Evolutionary conservation across 2,113 vertebrate genomes (phyloP).

Genomic region (Pithys albifrons): DNA sequence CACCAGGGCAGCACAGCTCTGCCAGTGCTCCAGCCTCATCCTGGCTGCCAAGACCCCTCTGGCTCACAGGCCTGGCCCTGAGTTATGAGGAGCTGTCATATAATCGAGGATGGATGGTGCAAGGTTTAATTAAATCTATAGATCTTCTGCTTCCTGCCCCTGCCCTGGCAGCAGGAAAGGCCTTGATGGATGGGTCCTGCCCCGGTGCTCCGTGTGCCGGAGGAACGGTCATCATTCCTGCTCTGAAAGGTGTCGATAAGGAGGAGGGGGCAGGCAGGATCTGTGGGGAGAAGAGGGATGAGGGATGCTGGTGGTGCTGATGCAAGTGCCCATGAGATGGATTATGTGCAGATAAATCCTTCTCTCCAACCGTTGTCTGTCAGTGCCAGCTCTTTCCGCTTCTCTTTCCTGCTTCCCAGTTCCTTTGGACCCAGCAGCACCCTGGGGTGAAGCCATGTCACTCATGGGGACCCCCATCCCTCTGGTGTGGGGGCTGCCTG

Average conservation of each 20-base stretch:
- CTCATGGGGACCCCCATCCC: not conserved
- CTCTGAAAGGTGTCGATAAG: not conserved
- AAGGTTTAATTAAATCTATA: conserved; percentile 70
- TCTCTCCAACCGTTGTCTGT: rapidly evolving
- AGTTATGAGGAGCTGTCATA: conserved; percentile 33
- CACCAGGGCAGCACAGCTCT: rapidly evolving
- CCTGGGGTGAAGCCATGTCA: rapidly evolving
- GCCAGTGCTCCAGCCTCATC: not conserved
- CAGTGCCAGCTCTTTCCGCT: rapidly evolving
- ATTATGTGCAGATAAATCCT: not conserved
- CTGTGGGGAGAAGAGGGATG: not conserved
- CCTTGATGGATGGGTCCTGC: conserved; percentile 46
- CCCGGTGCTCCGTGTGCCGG: not conserved
- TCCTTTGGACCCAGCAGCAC: not conserved
- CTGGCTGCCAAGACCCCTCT: not conserved
- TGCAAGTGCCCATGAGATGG: not conserved
- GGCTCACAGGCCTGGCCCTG: not conserved
- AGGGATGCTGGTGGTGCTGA: not conserved
- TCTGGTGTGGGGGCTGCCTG: rapidly evolving
- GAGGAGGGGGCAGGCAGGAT: not conserved
- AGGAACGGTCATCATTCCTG: not conserved
- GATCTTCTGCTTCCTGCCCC: conserved; percentile 53
- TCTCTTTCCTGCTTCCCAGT: not conserved
- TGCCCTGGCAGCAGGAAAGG: not conserved
- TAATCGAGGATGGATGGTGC: not conserved